Conservation (phyloP, 2,113 vertebrate genomes). For the Epinephelus moara region DNA sequence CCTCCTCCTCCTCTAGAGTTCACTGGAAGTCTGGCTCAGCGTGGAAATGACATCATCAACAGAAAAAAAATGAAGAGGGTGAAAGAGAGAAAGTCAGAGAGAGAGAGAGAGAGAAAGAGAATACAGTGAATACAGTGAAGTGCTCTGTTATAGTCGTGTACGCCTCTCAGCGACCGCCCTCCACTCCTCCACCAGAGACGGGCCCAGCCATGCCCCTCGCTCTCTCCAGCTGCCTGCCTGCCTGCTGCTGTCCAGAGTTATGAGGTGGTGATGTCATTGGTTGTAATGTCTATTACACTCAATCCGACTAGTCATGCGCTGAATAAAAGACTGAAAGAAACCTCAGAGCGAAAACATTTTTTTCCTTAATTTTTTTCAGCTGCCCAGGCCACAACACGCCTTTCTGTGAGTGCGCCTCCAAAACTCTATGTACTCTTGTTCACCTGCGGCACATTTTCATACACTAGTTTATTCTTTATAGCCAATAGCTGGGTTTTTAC, state of each 20-base stretch:
- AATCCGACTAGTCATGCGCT: conserved; percentile 37
- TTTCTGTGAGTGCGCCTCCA: neutral
- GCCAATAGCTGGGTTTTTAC: neutral
- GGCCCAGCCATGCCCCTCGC: conserved; percentile 39
- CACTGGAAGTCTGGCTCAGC: conserved; percentile 49
- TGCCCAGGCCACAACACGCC: neutral
- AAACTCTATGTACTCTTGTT: neutral
- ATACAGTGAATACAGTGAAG: conserved; percentile 44
- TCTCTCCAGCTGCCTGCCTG: conserved; percentile 44
- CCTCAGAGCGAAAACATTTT: conserved; percentile 37
- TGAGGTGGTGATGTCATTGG: conserved; percentile 68
- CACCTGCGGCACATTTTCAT: neutral
- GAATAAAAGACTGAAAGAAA: conserved; percentile 37
- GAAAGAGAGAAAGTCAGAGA: conserved; percentile 29
- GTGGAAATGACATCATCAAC: conserved; percentile 65
- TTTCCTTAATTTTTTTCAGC: conserved; percentile 2
- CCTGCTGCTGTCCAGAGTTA: conserved; percentile 53
- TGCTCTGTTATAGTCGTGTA: conserved; percentile 60
- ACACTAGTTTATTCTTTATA: neutral
- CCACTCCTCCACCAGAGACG: conserved; percentile 31
- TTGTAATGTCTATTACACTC: conserved; percentile 58
- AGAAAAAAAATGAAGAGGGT: conserved; percentile 49
- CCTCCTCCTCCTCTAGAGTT: conserved; percentile 14
- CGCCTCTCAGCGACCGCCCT: conserved; percentile 40
- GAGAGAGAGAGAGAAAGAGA: neutral